Percentiles rank a stretch among this genome's conserved stretches.
Conservation (phyloP, 2,113 vertebrate species). For the Anarhynchus alexandrinus region DNA sequence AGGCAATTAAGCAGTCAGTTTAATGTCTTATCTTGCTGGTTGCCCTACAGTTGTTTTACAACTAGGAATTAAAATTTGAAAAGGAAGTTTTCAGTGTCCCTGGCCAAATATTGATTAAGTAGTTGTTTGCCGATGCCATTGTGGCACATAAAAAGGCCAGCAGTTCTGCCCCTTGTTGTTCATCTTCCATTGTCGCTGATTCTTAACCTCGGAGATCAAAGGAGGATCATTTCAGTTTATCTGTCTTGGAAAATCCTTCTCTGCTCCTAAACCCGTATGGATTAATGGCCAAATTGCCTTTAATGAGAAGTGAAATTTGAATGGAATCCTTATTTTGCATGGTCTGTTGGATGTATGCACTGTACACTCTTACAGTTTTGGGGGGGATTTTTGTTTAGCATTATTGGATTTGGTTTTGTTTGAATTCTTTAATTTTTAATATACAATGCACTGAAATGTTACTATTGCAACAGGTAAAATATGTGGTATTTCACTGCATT, state of each 20-base stretch:
- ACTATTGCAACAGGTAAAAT: neutral
- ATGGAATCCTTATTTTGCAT: conserved; percentile 46
- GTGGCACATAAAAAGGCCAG: conserved; percentile 83
- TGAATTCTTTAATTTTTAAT: neutral
- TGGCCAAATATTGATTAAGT: conserved; percentile 99
- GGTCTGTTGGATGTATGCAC: neutral
- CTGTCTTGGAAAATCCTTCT: conserved; percentile 91
- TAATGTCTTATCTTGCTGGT: conserved; percentile 83
- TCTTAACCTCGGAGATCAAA: conserved; percentile 96
- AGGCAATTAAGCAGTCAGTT: conserved; percentile 79
- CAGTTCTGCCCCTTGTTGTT: conserved; percentile 86
- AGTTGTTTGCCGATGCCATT: conserved; percentile 96
- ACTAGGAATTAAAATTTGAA: conserved; percentile 97
- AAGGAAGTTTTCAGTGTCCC: conserved; percentile 87
- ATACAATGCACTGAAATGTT: neutral
- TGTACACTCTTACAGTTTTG: conserved; percentile 17
- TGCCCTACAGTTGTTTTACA: conserved; percentile 86
- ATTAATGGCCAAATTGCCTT: conserved; percentile 72
- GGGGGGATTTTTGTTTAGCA: neutral
- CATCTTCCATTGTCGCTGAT: conserved; percentile 86
- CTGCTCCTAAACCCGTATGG: conserved; percentile 67
- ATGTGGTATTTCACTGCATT: neutral
- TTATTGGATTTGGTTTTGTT: neutral
- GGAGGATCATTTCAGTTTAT: conserved; percentile 94
- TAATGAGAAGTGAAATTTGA: conserved; percentile 67